These are phyloP conservation scores for Sinella curviseta DNA, from an alignment of 1,140 invertebrate genomes.

Conservation along the genomic window DNA sequence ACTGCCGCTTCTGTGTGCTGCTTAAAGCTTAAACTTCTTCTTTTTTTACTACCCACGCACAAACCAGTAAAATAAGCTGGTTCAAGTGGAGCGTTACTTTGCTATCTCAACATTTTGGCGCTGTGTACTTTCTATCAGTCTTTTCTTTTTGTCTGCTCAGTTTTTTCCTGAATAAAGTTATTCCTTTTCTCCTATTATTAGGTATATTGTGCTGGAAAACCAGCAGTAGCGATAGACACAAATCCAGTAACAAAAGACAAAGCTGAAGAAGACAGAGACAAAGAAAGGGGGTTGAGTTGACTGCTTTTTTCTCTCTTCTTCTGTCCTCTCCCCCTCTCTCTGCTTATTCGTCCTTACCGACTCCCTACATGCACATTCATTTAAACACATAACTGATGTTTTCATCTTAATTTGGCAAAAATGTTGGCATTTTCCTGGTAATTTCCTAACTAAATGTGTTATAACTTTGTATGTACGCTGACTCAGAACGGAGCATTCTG, in stretches of 20 bases:
- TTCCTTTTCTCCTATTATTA: not conserved
- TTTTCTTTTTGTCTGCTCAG: not conserved
- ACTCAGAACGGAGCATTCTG: not conserved
- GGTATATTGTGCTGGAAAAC: not conserved
- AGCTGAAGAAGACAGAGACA: not conserved
- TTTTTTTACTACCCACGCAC: too few species aligned
- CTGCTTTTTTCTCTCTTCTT: not conserved
- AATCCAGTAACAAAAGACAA: too few species aligned
- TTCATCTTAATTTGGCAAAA: slow-evolving; percentile 17
- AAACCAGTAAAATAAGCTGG: too few species aligned
- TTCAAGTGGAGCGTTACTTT: too few species aligned
- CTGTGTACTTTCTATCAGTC: not conserved
- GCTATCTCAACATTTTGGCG: too few species aligned
- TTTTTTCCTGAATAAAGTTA: not conserved
- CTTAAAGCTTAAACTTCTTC: too few species aligned
- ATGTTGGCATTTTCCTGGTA: not conserved
- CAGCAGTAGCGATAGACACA: too few species aligned
- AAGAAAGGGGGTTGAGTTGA: not conserved
- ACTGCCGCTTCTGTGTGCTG: too few species aligned
- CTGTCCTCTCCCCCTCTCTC: not conserved
- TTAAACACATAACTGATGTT: not conserved
- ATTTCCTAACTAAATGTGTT: not conserved
- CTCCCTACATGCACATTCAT: not conserved
- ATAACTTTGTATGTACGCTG: not conserved
- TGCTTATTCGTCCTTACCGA: not conserved